Evolutionary conservation across 2,113 vertebrate genomes (phyloP), one percentile per base, ranked within the genome.

Genomic region (Bagarius yarrelli): DNA sequence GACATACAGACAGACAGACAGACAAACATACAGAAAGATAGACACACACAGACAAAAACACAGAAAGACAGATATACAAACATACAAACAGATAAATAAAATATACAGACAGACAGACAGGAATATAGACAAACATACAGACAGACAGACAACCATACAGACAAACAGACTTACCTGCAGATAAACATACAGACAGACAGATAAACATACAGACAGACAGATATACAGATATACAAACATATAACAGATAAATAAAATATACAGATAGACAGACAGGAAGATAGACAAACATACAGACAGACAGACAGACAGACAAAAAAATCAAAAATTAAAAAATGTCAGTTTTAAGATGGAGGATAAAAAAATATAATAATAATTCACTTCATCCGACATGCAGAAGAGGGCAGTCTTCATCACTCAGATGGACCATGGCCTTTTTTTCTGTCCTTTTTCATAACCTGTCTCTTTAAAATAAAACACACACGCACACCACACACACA

Each of bases 361-460:
- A 59, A 60, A 74, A 81, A n/a, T n/a, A n/a, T n/a, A 19, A 67
- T 40, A 63, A 78, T n/a, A 69, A 47, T 70, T 44, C 87, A 83
- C 81, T 91, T 78, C 91, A 91, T 83, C 70, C 59, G 80, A 67
- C 27, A 78, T 91, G 90, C 93, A 93, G 93, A 91, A 93, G 93
- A 93, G 93, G 93, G 93, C 92, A 92, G 92, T 93, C 83, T 91
- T 89, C 88, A 85, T 92, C 66, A 85, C 89, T 87, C 86, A 71
- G 82, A 86, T 71, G 27, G 70, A 47, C 82, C 78, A 30, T 84
- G 47, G 64, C 55, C 78, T 67, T 69, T 78, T 53, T 80, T 69
- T 84, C 32, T 60, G 23, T 83, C 8, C 52, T 80, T 78, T 85
- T 25, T 77, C 59, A 83, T 74, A 82, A 79, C 52, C 53, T 66